These are phyloP conservation scores for Taenioides sp. DNA, from an alignment of 2,797 vertebrate genomes.

Conservation along the genomic window DNA sequence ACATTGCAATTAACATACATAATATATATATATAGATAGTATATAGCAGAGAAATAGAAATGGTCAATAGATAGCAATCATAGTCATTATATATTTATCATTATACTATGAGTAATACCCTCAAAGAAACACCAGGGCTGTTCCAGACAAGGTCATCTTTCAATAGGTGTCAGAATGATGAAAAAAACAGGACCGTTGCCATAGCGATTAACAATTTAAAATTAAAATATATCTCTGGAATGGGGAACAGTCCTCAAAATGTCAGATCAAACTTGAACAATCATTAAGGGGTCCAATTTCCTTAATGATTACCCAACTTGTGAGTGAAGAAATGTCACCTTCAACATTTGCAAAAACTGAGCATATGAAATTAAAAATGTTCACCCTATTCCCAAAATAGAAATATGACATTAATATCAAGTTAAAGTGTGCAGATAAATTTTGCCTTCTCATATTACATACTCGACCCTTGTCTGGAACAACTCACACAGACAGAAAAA, in stretches of 20 bases:
- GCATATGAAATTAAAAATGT: not conserved
- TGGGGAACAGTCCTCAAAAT: no score
- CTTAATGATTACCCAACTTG: not conserved
- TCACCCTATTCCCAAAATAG: not conserved
- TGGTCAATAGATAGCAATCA: slow-evolving; percentile 81
- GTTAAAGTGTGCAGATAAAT: not conserved
- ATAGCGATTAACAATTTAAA: no score
- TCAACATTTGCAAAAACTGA: not conserved
- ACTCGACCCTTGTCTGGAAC: slow-evolving; percentile 65
- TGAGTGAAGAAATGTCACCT: not conserved
- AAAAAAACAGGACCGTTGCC: no score
- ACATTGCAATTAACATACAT: slow-evolving; percentile 84
- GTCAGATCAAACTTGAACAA: no score
- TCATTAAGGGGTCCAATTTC: not conserved
- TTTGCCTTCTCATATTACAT: not conserved
- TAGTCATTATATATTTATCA: slow-evolving; percentile 75
- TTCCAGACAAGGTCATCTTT: slow-evolving; percentile 61
- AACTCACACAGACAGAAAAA: slow-evolving; percentile 71
- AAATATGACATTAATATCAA: not conserved
- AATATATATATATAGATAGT: slow-evolving; percentile 85
- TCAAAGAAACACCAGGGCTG: slow-evolving; percentile 75
- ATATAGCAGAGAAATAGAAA: slow-evolving; percentile 82
- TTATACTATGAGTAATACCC: slow-evolving; percentile 80
- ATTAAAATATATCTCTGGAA: no score
- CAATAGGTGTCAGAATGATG: no score